Percentiles rank a stretch among this genome's conserved stretches.
Conservation (phyloP, 2,113 vertebrate genomes). For the Taurulus bubalis region DNA sequence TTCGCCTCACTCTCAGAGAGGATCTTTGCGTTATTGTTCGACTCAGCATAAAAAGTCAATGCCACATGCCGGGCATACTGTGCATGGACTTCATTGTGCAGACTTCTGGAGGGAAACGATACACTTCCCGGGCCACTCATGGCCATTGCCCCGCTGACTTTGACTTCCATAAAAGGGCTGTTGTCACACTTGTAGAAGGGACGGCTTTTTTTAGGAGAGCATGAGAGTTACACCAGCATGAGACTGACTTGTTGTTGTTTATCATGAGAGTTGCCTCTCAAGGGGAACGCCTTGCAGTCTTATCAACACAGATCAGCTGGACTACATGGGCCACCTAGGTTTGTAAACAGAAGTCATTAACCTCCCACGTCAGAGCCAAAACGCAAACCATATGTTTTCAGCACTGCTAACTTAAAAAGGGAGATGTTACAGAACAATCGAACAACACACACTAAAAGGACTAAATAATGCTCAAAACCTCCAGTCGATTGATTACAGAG, state of each 20-base stretch:
- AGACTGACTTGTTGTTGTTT: conserved; percentile 44
- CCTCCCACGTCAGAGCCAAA: conserved; percentile 8
- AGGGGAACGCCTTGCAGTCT: conserved; percentile 49
- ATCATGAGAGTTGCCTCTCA: not conserved
- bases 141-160: not conserved
- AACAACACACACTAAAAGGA: not conserved
- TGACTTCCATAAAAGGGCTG: conserved; percentile 53
- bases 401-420: conserved; percentile 44
- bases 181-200: not conserved
- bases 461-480: not conserved
- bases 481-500: not conserved
- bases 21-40: conserved; percentile 53
- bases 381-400: conserved; percentile 45
- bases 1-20: conserved; percentile 1
- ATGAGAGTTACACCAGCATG: not conserved
- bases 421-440: conserved; percentile 24
- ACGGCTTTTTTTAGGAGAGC: conserved; percentile 6
- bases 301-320: conserved; percentile 59
- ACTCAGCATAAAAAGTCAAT: conserved; percentile 47
- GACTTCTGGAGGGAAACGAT: conserved; percentile 6
- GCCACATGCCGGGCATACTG: conserved; percentile 71
- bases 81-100: conserved; percentile 32
- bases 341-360: conserved; percentile 63
- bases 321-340: conserved; percentile 4
- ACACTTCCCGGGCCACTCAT: conserved; percentile 42